Evolutionary conservation across 2,888 invertebrate genomes (phyloP).

Genomic region (Eupithecia subumbrata): DNA sequence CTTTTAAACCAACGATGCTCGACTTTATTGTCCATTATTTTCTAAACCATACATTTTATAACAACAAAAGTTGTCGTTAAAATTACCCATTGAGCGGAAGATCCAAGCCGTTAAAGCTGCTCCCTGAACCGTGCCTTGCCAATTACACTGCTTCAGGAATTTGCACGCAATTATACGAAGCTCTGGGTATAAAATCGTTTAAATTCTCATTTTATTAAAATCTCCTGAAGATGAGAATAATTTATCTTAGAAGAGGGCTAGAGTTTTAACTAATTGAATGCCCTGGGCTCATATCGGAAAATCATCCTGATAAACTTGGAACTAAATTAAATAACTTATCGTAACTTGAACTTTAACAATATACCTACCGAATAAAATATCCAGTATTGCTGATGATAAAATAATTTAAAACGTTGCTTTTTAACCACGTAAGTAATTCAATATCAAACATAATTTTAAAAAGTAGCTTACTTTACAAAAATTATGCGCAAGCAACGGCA

Average conservation of each 20-base stretch:
- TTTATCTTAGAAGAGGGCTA: constrained; percentile 1
- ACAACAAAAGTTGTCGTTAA: constrained; percentile 27
- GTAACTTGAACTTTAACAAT: neutral
- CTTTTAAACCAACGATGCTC: neutral
- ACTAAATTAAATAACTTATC: neutral
- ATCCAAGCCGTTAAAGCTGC: constrained; percentile 33
- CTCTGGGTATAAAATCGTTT: constrained; percentile 34
- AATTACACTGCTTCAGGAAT: constrained; percentile 36
- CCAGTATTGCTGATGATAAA: neutral
- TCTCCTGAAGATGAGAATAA: constrained; percentile 17
- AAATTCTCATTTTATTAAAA: constrained; percentile 33
- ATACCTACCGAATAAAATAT: neutral
- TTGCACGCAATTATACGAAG: constrained; percentile 35
- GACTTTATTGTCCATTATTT: constrained; percentile 5
- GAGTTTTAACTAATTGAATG: constrained; percentile 14
- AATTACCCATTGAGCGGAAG: constrained; percentile 33
- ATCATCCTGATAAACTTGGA: neutral
- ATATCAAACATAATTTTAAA: neutral
- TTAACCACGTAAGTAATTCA: neutral
- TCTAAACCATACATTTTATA: constrained; percentile 16
- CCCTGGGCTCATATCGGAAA: neutral
- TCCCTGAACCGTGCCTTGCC: constrained; percentile 34
- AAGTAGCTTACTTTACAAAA: neutral
- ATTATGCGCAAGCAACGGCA: neutral
- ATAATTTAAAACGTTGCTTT: neutral